Percentiles rank a stretch among this genome's conserved stretches.
Evolutionary conservation across 2,888 invertebrate genomes (phyloP).

Genomic region (Scrobipalpa costella): DNA sequence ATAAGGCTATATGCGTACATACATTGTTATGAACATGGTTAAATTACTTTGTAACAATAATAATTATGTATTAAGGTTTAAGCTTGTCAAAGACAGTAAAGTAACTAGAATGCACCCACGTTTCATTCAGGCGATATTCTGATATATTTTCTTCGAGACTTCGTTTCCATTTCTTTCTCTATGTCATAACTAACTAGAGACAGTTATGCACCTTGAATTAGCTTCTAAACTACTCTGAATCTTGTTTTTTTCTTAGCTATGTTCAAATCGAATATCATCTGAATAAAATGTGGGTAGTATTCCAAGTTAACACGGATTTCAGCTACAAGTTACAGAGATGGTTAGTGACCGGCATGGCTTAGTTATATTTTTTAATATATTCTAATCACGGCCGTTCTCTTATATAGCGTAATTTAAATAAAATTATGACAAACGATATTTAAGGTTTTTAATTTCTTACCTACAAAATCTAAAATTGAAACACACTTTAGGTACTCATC

Average conservation of each 20-base stretch:
- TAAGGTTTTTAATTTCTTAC: conserved; percentile 41
- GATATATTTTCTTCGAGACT: too few relatives aligned
- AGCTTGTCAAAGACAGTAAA: neutral
- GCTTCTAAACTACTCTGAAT: too few relatives aligned
- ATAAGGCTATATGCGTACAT: neutral
- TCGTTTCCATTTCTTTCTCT: too few relatives aligned
- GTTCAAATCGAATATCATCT: too few relatives aligned
- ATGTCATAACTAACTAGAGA: too few relatives aligned
- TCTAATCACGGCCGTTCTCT: conserved; percentile 50
- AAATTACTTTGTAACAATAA: neutral
- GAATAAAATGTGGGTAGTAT: too few relatives aligned
- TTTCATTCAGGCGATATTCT: too few relatives aligned
- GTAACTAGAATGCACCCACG: neutral
- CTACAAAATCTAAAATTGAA: too few relatives aligned
- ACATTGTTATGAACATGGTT: conserved; percentile 1
- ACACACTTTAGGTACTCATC: too few relatives aligned
- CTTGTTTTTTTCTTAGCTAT: too few relatives aligned
- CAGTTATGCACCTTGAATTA: too few relatives aligned
- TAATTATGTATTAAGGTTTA: neutral
- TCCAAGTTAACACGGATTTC: neutral
- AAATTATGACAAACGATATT: conserved; percentile 50
- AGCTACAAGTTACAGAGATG: conserved; percentile 38
- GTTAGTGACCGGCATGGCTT: conserved; percentile 53
- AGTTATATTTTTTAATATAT: conserved; percentile 39
- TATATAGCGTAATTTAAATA: conserved; percentile 48